Evolutionary conservation across 2,797 vertebrate genomes (phyloP).

Genomic region (Myotis vivesi): DNA sequence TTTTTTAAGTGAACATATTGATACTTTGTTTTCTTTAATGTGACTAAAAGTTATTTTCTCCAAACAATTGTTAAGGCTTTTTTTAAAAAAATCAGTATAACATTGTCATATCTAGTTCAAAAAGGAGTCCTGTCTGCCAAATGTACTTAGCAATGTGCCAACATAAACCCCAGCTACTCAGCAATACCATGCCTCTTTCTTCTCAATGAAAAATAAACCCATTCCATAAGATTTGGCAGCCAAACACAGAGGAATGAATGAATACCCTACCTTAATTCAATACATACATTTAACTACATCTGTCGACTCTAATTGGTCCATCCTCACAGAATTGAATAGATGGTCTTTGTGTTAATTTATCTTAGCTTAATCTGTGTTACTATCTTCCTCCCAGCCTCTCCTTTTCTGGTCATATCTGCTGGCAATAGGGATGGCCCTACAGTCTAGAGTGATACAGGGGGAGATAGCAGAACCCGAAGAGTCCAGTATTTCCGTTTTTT

Average conservation of each 20-base stretch:
- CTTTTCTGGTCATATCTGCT: constrained; percentile 74
- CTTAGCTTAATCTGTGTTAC: constrained; percentile 36
- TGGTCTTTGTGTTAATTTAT: constrained; percentile 56
- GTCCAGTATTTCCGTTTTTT: constrained; percentile 64
- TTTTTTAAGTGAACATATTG: constrained; percentile 58
- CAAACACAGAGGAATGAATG: constrained; percentile 3
- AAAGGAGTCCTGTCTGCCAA: constrained; percentile 35
- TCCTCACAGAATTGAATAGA: constrained; percentile 36
- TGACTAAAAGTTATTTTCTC: constrained; percentile 29
- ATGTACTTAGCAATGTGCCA: neutral
- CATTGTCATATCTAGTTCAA: constrained; percentile 13
- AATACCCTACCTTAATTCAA: neutral
- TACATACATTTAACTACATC: constrained; percentile 1
- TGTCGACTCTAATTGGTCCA: constrained; percentile 49
- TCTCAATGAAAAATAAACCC: constrained; percentile 17
- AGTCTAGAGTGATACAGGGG: constrained; percentile 78
- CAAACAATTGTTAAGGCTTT: constrained; percentile 11
- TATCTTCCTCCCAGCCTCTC: constrained; percentile 62
- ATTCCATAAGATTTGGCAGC: constrained; percentile 23
- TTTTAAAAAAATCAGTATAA: neutral
- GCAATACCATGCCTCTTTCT: constrained; percentile 5
- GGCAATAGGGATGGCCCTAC: constrained; percentile 79
- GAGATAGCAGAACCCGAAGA: constrained; percentile 80
- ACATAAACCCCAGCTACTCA: neutral
- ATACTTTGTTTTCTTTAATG: constrained; percentile 51